Conservation (phyloP, 1,140 invertebrate species). For the Megalopta genalis region DNA sequence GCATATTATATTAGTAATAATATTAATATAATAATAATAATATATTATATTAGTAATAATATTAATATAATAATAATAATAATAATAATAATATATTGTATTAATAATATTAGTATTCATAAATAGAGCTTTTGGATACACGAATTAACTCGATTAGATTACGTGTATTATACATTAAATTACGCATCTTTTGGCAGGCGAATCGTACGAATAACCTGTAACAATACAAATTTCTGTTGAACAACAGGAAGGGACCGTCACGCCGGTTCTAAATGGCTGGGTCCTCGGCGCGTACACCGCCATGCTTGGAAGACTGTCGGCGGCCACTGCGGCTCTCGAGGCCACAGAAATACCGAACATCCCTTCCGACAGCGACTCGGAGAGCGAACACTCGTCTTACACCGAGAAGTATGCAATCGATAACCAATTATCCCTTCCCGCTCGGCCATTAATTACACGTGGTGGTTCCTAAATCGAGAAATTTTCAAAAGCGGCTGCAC, state of each 20-base stretch:
- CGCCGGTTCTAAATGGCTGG: conserved; percentile 76
- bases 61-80: too few species aligned
- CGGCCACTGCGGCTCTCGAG: conserved; percentile 76
- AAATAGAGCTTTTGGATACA: too few species aligned
- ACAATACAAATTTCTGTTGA: background rate
- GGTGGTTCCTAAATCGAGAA: too few species aligned
- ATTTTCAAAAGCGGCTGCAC: too few species aligned
- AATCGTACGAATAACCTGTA: background rate
- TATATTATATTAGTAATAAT: too few species aligned
- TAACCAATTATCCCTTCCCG: background rate
- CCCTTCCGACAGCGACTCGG: conserved; percentile 76
- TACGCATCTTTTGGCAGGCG: too few species aligned
- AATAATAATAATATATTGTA: too few species aligned
- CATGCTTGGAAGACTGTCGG: conserved; percentile 77
- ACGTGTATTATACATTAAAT: too few species aligned
- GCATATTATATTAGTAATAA: too few species aligned
- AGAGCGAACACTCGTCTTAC: conserved; percentile 76
- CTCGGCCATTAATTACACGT: background rate
- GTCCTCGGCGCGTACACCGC: conserved; percentile 77
- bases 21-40: too few species aligned
- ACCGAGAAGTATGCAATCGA: conserved; percentile 68
- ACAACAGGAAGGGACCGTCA: conserved; percentile 70
- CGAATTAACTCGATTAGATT: too few species aligned
- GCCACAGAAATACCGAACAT: conserved; percentile 73
- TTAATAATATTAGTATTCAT: too few species aligned